Evolutionary conservation across 2,113 vertebrate species (phyloP).

Genomic region (Microcebus jonahi): DNA sequence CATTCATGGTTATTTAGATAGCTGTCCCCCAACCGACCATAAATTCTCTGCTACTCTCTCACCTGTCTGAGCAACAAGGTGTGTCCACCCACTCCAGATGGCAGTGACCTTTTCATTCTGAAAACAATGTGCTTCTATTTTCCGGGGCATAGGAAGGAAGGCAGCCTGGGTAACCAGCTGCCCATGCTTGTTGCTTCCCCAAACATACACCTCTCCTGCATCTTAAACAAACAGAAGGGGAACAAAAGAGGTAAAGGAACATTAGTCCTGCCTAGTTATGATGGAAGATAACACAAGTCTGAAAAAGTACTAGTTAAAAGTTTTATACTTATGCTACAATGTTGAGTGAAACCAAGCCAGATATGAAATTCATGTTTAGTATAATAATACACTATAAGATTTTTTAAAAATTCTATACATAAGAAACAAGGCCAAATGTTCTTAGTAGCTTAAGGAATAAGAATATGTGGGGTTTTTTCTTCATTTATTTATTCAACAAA

Average conservation of each 20-base stretch:
- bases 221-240: constrained; percentile 80
- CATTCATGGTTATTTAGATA: neutral
- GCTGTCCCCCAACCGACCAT: neutral
- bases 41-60: constrained; percentile 53
- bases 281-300: neutral
- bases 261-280: neutral
- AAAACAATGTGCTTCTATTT: constrained; percentile 85
- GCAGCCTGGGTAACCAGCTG: constrained; percentile 87
- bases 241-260: constrained; percentile 10
- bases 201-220: constrained; percentile 90
- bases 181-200: constrained; percentile 94
- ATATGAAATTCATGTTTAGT: neutral
- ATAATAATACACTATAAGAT: neutral
- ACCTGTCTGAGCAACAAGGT: constrained; percentile 93
- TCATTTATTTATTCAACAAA: constrained; percentile 44
- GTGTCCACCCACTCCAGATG: constrained; percentile 96
- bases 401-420: neutral
- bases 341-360: neutral
- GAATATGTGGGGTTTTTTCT: constrained; percentile 11
- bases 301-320: neutral
- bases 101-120: constrained; percentile 86
- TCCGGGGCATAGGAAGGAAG: constrained; percentile 87
- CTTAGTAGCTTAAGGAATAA: constrained; percentile 3
- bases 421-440: constrained; percentile 14
- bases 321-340: neutral